These are phyloP conservation scores for Ursus arctos DNA, from an alignment of 2,113 vertebrate genomes.

Conservation along the genomic window DNA sequence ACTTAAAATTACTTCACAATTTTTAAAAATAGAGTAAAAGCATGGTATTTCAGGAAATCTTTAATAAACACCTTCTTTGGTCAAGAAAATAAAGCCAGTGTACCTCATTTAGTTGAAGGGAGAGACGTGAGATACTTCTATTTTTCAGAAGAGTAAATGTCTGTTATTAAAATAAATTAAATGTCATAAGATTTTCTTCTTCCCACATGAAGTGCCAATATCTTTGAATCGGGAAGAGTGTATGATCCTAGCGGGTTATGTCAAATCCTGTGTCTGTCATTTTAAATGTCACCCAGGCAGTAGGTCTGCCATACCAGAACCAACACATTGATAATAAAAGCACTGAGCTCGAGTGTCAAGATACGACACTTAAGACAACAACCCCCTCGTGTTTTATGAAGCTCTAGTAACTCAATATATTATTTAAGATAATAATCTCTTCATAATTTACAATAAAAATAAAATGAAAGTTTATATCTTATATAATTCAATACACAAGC, in stretches of 20 bases:
- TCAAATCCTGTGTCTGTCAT: neutral
- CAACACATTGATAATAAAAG: conserved; percentile 41
- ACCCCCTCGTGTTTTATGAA: conserved; percentile 51
- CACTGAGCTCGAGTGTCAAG: neutral
- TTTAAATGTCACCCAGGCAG: conserved; percentile 25
- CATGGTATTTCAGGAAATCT: conserved; percentile 71
- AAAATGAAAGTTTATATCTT: conserved; percentile 54
- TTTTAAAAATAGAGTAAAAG: conserved; percentile 87
- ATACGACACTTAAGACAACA: neutral
- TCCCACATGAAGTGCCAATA: conserved; percentile 49
- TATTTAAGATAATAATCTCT: conserved; percentile 70
- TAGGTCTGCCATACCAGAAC: neutral
- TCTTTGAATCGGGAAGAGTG: conserved; percentile 70
- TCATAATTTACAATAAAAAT: conserved; percentile 81
- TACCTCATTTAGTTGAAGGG: conserved; percentile 66
- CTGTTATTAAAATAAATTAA: conserved; percentile 66
- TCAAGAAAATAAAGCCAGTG: conserved; percentile 83
- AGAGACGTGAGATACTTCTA: conserved; percentile 8
- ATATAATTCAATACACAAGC: conserved; percentile 58
- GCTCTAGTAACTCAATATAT: conserved; percentile 62
- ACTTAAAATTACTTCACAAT: conserved; percentile 81
- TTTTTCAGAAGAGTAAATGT: conserved; percentile 68
- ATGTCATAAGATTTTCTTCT: conserved; percentile 29
- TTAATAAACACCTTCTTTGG: conserved; percentile 75
- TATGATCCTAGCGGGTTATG: conserved; percentile 24